Evolutionary conservation across 2,113 vertebrate species (phyloP), one percentile per base, ranked within the genome.

Genomic region (Lepisosteus oculatus): DNA sequence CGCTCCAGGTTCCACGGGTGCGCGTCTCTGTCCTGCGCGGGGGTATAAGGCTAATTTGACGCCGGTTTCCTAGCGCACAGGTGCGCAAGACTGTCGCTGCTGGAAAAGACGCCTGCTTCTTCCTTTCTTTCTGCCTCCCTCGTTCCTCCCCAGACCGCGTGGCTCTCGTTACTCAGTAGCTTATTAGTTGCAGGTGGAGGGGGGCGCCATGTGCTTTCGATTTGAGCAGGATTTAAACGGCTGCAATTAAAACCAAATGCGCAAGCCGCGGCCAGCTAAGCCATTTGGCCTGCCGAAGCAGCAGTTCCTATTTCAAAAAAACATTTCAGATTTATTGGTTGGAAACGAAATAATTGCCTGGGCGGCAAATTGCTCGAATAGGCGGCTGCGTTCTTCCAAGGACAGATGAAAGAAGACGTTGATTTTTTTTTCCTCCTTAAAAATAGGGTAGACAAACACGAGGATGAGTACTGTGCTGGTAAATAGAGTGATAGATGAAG

Each of bases 241-340:
- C 84, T 86, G 89, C 88, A 87, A 90, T 88, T 89, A 89, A 85
- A 89, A 84, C 88, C 87, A 86, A 91, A 90, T 85, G 87, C 88
- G 83, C 85, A 86, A 88, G 86, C 86, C 87, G 90, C 88, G 86
- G 83, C 78, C 72, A 29, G 84, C 29, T 11, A 65, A 65, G 42
- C 74, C 63, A 6, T 68, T 44, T 66, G 54, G 67, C 61, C 47
- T 77, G 41, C 14, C 8, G 41, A 56, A 44, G 17, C 43, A 47
- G 66, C 44, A 43, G 43, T 56, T 61, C 55, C 13, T 76, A 80
- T 83, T 65, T 41, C 47, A 77, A 17, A 68, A 77, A 70, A 76
- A 42, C 68, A 74, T 71, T 81, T 77, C 72, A 72, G 76, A 81
- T 84, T 76, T 84, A 84, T 78, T 78, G 75, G 68, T 72, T 78